Evolutionary conservation across 2,888 invertebrate genomes (phyloP).

Genomic region (Heliconius ismenius): DNA sequence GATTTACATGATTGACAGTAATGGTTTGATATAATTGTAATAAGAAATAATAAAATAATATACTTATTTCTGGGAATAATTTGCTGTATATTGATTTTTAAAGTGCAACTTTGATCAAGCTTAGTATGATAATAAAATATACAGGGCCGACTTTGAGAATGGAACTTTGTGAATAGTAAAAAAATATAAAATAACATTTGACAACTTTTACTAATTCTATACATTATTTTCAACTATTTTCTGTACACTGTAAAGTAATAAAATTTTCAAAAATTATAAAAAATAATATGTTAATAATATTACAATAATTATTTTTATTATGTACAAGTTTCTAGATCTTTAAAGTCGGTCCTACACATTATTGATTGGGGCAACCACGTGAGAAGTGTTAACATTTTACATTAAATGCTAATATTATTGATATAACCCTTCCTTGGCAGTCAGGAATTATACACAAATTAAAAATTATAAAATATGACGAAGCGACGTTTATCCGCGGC

Average conservation of each 20-base stretch:
- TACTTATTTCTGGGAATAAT: not conserved
- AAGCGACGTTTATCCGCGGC: constrained; percentile 55
- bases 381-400: constrained; percentile 42
- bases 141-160: not conserved
- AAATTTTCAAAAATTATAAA: not conserved
- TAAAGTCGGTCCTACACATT: constrained; percentile 19
- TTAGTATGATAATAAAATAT: constrained; percentile 1
- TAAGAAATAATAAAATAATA: not conserved
- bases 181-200: not conserved
- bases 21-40: not conserved
- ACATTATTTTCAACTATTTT: not conserved
- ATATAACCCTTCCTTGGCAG: not conserved
- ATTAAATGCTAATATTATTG: not conserved
- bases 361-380: constrained; percentile 49
- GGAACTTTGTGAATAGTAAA: not conserved
- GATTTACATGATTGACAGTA: not conserved
- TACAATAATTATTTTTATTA: not conserved
- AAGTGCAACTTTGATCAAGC: constrained; percentile 7
- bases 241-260: not conserved
- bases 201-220: not conserved
- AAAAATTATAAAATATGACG: constrained; percentile 19
- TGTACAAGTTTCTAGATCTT: not conserved
- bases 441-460: constrained; percentile 16
- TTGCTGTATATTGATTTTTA: not conserved
- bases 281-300: not conserved